These are phyloP conservation scores for Ceyx margarethae DNA, from an alignment of 2,113 vertebrate species.

Conservation along the genomic window DNA sequence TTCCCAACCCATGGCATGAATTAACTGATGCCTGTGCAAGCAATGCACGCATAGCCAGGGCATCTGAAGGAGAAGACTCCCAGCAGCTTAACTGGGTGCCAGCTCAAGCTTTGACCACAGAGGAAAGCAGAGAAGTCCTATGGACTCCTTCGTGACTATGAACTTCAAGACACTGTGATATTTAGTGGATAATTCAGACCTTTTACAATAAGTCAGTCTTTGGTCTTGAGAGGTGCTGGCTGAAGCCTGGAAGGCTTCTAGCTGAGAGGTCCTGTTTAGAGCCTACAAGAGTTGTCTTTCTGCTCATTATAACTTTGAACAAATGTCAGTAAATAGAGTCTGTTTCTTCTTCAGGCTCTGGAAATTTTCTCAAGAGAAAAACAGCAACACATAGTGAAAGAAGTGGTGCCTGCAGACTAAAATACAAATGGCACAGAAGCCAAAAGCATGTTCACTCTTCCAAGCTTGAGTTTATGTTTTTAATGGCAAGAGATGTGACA, in stretches of 20 bases:
- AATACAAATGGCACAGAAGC: not conserved
- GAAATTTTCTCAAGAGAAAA: conserved; percentile 3
- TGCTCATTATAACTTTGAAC: not conserved
- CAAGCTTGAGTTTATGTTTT: conserved; percentile 14
- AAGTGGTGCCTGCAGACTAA: not conserved
- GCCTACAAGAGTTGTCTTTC: not conserved
- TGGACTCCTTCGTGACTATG: too few species aligned
- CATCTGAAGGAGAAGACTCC: not conserved
- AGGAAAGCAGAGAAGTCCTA: not conserved
- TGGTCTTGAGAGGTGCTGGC: not conserved
- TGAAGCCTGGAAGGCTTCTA: not conserved
- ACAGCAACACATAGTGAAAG: not conserved
- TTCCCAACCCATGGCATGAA: accelerated
- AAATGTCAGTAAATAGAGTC: not conserved
- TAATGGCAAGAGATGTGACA: not conserved
- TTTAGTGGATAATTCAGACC: not conserved
- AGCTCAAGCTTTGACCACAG: not conserved
- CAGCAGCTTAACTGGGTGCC: not conserved
- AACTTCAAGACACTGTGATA: not conserved
- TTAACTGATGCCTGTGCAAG: not conserved
- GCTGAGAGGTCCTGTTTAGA: not conserved
- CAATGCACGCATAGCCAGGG: not conserved
- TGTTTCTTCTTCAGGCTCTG: conserved; percentile 16
- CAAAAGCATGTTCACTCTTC: not conserved
- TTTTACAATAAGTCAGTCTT: not conserved